A percentile compares a stretch with the other conserved stretches of the same genome.
Conservation (phyloP, 35 echinoderm and acorn worm species). For the Lytechinus pictus region DNA sequence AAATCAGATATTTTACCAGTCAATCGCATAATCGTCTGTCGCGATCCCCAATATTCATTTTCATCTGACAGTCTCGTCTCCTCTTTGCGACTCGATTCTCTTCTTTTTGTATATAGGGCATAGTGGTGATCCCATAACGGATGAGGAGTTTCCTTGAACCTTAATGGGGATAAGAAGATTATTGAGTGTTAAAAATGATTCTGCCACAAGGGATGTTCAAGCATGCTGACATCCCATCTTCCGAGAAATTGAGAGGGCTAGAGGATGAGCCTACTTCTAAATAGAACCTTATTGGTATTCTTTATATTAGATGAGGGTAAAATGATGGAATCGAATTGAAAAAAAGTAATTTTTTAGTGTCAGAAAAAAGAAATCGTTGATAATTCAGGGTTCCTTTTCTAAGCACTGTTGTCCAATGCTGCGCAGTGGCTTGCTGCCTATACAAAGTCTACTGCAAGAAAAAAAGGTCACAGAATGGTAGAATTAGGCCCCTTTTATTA, state of each 20-base stretch:
- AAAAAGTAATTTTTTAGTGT: not conserved
- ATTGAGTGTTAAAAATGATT: not conserved
- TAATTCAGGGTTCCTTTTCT: too few species aligned
- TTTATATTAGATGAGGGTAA: not conserved
- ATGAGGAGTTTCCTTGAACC: not conserved
- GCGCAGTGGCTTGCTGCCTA: too few species aligned
- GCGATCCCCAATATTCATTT: not conserved
- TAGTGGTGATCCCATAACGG: not conserved
- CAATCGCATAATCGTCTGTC: not conserved
- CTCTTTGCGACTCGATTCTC: not conserved
- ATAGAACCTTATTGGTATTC: not conserved
- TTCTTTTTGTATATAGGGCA: not conserved
- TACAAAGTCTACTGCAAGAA: too few species aligned
- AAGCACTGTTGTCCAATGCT: too few species aligned
- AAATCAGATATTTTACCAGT: not conserved
- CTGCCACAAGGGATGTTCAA: not conserved
- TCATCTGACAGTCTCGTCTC: not conserved
- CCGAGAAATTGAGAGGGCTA: not conserved
- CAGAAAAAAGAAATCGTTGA: too few species aligned
- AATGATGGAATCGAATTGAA: not conserved
- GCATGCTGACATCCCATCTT: not conserved
- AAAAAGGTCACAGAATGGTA: too few species aligned
- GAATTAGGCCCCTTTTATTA: too few species aligned
- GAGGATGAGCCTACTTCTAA: too few species aligned
- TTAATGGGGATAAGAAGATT: not conserved